phyloP scores from a whole-genome alignment of 2,113 vertebrate genomes.

The Anguilla rostrata region DNA sequence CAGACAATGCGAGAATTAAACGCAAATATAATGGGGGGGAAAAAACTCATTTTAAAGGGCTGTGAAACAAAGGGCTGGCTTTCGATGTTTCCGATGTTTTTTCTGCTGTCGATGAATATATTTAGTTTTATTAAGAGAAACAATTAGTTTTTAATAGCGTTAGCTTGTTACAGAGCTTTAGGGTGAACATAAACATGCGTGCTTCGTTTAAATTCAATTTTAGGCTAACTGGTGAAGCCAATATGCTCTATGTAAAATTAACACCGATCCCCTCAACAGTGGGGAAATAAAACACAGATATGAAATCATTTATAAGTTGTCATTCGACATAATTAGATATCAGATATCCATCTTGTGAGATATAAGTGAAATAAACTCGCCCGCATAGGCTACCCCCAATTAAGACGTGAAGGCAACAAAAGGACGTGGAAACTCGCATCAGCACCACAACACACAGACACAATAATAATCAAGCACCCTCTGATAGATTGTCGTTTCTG shows the following conservation, averaged over 20 bases:
- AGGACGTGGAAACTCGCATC: constrained; percentile 68
- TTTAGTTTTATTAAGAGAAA: background rate
- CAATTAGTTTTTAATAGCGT: background rate
- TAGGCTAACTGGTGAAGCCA: background rate
- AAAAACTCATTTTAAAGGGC: constrained; percentile 11
- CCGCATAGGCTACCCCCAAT: constrained; percentile 30
- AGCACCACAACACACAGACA: constrained; percentile 62
- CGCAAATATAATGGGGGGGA: background rate
- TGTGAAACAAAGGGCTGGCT: constrained; percentile 38
- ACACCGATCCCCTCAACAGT: background rate
- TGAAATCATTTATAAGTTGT: background rate
- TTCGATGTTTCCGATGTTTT: background rate
- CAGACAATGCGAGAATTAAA: constrained; percentile 2
- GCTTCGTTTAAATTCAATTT: background rate
- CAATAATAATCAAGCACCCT: constrained; percentile 30
- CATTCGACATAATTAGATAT: background rate
- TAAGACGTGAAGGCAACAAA: constrained; percentile 61
- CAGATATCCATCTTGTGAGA: background rate
- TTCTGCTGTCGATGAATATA: constrained; percentile 11
- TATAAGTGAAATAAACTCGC: constrained; percentile 20
- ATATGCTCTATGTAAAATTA: background rate
- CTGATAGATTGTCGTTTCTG: constrained; percentile 38
- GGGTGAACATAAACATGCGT: background rate
- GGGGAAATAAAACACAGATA: background rate
- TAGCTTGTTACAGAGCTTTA: background rate